phyloP scores from a whole-genome alignment of 2,888 invertebrate species.

The Aelia acuminata region DNA sequence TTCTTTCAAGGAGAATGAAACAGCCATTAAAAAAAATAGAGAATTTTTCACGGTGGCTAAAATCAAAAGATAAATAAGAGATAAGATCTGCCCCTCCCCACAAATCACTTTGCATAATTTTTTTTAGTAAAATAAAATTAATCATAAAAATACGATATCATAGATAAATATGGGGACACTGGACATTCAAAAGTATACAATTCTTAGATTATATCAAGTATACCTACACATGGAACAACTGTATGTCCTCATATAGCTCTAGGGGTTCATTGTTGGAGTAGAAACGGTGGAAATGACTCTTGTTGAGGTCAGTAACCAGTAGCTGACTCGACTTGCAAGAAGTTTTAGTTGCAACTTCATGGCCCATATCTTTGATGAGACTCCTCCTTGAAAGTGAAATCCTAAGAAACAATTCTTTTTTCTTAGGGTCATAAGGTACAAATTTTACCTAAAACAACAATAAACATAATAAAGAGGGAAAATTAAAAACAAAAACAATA shows the following conservation, averaged over 20 bases:
- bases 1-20: too few species aligned
- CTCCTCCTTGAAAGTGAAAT: constrained; percentile 71
- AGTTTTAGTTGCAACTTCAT: constrained; percentile 68
- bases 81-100: too few species aligned
- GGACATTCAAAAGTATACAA: background rate
- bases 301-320: constrained; percentile 71
- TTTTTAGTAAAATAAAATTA: too few species aligned
- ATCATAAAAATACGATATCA: too few species aligned
- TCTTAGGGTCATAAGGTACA: constrained; percentile 65
- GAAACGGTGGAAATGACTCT: constrained; percentile 71
- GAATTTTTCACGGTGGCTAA: too few species aligned
- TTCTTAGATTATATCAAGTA: background rate
- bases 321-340: constrained; percentile 68
- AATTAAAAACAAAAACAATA: background rate
- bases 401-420: constrained; percentile 68
- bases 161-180: too few species aligned
- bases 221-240: constrained; percentile 62
- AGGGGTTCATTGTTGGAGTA: constrained; percentile 70
- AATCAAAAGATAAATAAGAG: too few species aligned
- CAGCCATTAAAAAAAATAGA: too few species aligned
- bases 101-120: too few species aligned
- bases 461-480: background rate
- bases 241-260: constrained; percentile 69
- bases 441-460: constrained; percentile 63
- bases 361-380: constrained; percentile 69